phyloP scores from a whole-genome alignment of 2,888 invertebrate species.

The Pterobdella sp. region DNA sequence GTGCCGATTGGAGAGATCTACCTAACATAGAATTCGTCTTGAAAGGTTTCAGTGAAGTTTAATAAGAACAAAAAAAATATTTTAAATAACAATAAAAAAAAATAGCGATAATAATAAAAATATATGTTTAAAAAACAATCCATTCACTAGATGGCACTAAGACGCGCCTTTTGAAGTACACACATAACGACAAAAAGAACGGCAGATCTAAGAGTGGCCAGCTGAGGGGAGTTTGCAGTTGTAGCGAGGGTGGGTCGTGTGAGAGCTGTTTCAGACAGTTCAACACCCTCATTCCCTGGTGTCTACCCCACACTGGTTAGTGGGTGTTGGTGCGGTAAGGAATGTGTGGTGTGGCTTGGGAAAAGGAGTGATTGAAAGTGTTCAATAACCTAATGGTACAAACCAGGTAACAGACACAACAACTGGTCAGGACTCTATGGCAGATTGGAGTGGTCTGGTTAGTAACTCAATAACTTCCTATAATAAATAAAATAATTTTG shows the following conservation, averaged over 20 bases:
- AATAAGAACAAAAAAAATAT: slow-evolving; percentile 59
- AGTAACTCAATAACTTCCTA: not conserved
- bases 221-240: slow-evolving; percentile 69
- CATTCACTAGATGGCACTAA: slow-evolving; percentile 6
- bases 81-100: too few relatives aligned
- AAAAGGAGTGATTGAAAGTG: too few relatives aligned
- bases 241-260: slow-evolving; percentile 59
- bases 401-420: slow-evolving; percentile 66
- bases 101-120: too few relatives aligned
- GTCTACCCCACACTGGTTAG: slow-evolving; percentile 68
- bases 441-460: slow-evolving; percentile 65
- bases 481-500: not conserved
- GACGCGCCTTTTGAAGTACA: slow-evolving; percentile 50
- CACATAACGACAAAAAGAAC: slow-evolving; percentile 56
- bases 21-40: slow-evolving; percentile 68
- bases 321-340: not conserved
- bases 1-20: slow-evolving; percentile 77
- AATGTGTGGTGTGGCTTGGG: too few relatives aligned
- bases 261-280: slow-evolving; percentile 67
- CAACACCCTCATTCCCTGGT: slow-evolving; percentile 79
- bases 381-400: too few relatives aligned
- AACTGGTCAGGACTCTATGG: slow-evolving; percentile 79
- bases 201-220: slow-evolving; percentile 54
- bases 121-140: too few relatives aligned
- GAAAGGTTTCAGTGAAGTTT: slow-evolving; percentile 65